phyloP scores from a whole-genome alignment of 2,113 vertebrate species.

The Centropristis striata region DNA sequence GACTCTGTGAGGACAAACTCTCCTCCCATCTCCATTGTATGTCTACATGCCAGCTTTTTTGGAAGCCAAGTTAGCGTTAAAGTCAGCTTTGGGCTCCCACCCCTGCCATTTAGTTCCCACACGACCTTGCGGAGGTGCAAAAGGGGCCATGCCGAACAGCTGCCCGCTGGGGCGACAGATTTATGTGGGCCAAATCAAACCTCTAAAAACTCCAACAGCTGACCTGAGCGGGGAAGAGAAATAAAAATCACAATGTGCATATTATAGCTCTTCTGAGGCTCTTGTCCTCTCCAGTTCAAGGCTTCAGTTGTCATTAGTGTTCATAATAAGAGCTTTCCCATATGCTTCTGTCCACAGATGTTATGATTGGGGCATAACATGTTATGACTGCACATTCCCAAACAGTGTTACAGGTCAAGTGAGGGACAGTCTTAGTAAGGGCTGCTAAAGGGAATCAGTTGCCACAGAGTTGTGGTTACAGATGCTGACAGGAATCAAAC shows the following conservation, averaged over 20 bases:
- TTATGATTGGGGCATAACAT: conserved; percentile 78
- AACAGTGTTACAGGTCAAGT: conserved; percentile 73
- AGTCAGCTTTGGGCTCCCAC: conserved; percentile 60
- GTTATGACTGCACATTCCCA: conserved; percentile 80
- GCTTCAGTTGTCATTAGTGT: conserved; percentile 73
- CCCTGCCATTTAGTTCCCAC: conserved; percentile 76
- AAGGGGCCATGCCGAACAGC: conserved; percentile 60
- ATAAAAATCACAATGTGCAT: conserved; percentile 76
- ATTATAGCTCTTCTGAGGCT: conserved; percentile 73
- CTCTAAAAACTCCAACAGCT: conserved; percentile 73
- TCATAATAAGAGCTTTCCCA: conserved; percentile 76
- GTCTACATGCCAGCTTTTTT: conserved; percentile 57
- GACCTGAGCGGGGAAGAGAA: conserved; percentile 63
- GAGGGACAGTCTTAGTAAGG: conserved; percentile 53
- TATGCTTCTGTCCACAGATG: conserved; percentile 81
- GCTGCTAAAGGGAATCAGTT: conserved; percentile 30
- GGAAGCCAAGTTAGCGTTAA: conserved; percentile 63
- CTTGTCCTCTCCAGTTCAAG: conserved; percentile 63
- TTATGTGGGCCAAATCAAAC: conserved; percentile 74
- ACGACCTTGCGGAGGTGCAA: conserved; percentile 67
- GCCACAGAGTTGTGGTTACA: conserved; percentile 23
- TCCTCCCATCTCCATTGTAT: conserved; percentile 73
- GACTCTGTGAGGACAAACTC: conserved; percentile 58
- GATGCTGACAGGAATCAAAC: conserved; percentile 61
- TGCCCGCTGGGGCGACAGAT: conserved; percentile 64